phyloP scores from a whole-genome alignment of 2,113 vertebrate species.

The Centropus bengalensis region DNA sequence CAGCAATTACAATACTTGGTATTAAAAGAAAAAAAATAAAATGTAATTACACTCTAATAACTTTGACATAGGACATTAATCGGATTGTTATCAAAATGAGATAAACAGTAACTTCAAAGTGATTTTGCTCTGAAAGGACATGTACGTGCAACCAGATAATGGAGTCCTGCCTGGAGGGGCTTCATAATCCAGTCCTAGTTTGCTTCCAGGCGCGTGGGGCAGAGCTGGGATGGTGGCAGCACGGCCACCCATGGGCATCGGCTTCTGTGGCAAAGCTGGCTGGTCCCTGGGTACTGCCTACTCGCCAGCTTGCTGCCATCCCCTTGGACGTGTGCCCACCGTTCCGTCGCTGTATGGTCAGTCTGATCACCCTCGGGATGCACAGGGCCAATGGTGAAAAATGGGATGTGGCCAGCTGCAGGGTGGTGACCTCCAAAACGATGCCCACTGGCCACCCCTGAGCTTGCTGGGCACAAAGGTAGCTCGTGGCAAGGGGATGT shows the following conservation, averaged over 20 bases:
- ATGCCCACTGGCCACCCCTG: no score
- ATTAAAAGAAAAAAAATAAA: slow-evolving; percentile 16
- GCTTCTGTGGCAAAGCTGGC: not conserved
- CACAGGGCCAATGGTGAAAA: not conserved
- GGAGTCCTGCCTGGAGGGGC: not conserved
- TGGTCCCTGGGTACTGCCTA: not conserved
- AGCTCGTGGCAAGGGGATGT: no score
- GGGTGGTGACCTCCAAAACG: no score
- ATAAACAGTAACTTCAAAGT: slow-evolving; percentile 66
- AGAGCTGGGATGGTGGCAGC: not conserved
- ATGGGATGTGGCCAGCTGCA: no score
- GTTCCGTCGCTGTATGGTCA: fast-evolving
- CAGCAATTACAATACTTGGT: slow-evolving; percentile 63
- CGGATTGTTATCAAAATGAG: slow-evolving; percentile 71
- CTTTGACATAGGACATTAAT: slow-evolving; percentile 70
- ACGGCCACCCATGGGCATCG: not conserved
- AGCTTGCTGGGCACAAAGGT: no score
- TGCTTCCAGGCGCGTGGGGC: not conserved
- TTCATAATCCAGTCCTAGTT: not conserved
- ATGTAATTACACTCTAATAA: slow-evolving; percentile 69
- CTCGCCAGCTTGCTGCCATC: not conserved
- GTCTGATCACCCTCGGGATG: fast-evolving
- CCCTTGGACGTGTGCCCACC: no score
- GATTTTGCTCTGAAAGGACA: slow-evolving; percentile 5
- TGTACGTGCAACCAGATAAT: not conserved